Percentiles rank a stretch among this genome's conserved stretches.
phyloP scores from a whole-genome alignment of 2,888 invertebrate species.

The Oligia fasciuncula region DNA sequence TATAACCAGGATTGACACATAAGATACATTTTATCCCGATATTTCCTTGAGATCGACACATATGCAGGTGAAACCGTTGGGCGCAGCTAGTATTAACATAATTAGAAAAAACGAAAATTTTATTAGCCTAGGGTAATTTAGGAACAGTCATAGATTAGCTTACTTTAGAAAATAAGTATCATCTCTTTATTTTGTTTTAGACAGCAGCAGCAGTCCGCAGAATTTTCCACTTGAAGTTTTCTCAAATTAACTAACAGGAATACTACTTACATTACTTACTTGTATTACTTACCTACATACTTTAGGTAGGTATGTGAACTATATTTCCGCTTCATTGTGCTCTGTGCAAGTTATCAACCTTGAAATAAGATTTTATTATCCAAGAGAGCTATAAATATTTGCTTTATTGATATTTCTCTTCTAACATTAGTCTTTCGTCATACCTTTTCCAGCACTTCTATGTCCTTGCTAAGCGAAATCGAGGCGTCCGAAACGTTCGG shows the following conservation, averaged over 20 bases:
- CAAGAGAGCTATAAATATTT: background rate
- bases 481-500: constrained; percentile 77
- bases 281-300: background rate
- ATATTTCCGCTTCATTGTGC: background rate
- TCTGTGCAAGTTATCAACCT: background rate
- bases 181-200: background rate
- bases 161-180: background rate
- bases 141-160: too few species aligned
- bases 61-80: too few species aligned
- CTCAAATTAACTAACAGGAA: background rate
- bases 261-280: background rate
- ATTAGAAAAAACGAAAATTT: too few species aligned
- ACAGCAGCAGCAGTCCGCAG: background rate
- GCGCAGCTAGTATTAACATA: too few species aligned
- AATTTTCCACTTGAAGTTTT: background rate
- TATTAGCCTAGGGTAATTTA: too few species aligned
- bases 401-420: background rate
- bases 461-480: constrained; percentile 63
- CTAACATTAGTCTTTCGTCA: background rate
- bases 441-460: constrained; percentile 50
- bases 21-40: too few species aligned
- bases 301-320: background rate
- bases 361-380: too few species aligned
- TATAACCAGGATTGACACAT: too few species aligned
- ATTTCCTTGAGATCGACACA: too few species aligned